phyloP scores from a whole-genome alignment of 2,797 vertebrate species.

The Danio choprae region DNA sequence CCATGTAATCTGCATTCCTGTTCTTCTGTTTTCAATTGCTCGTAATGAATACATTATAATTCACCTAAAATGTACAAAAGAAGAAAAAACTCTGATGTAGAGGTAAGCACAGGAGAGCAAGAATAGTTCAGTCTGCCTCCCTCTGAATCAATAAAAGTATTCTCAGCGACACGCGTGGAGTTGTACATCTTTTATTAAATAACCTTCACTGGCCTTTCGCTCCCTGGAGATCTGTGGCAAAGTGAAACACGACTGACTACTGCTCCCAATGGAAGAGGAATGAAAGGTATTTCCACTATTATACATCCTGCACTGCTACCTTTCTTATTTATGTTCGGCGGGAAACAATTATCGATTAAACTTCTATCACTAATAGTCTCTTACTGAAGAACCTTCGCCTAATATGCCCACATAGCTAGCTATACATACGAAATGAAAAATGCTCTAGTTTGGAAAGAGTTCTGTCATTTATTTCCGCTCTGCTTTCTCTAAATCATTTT shows the following conservation, averaged over 20 bases:
- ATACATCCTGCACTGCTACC: not conserved
- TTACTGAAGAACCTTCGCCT: not conserved
- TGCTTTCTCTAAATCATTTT: not conserved
- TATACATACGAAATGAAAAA: not conserved
- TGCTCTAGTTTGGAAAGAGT: not conserved
- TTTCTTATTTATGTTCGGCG: not conserved
- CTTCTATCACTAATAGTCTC: not conserved
- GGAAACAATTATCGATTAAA: constrained; percentile 4
- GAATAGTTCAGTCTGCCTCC: constrained; percentile 69
- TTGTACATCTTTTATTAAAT: constrained; percentile 50
- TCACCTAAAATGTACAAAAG: constrained; percentile 44
- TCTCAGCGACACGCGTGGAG: constrained; percentile 40
- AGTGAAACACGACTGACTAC: constrained; percentile 32
- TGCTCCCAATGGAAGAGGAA: constrained; percentile 8
- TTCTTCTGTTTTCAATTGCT: constrained; percentile 45
- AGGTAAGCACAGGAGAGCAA: constrained; percentile 56
- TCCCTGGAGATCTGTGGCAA: constrained; percentile 4
- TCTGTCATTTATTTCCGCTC: not conserved
- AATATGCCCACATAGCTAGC: not conserved
- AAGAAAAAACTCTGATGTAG: constrained; percentile 55
- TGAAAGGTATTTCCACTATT: not conserved
- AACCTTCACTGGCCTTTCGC: constrained; percentile 36
- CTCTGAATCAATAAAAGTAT: constrained; percentile 59
- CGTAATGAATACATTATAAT: constrained; percentile 51
- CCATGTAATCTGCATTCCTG: constrained; percentile 58